Evolutionary conservation across 92 coral and sea anemone genomes (phyloP).

Genomic region (Zoanthus sociatus): DNA sequence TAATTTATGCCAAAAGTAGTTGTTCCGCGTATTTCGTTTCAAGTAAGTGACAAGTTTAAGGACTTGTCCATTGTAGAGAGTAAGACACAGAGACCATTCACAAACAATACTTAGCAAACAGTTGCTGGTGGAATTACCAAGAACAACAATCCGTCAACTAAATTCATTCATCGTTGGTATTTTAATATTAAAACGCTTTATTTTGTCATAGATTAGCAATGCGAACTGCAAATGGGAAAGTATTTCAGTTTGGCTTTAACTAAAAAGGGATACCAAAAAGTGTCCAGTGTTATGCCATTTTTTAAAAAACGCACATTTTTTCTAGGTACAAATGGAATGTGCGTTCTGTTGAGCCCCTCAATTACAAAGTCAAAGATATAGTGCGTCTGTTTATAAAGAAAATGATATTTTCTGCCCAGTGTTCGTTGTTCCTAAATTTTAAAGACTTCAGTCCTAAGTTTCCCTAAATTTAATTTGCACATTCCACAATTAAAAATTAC

Average conservation of each 20-base stretch:
- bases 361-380: too few species aligned
- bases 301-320: background rate
- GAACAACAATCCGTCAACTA: background rate
- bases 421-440: too few species aligned
- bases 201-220: background rate
- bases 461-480: too few species aligned
- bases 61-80: background rate
- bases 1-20: constrained; percentile 8
- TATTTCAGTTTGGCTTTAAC: background rate
- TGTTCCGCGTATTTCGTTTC: constrained; percentile 4
- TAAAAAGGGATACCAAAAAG: background rate
- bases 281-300: background rate
- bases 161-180: background rate
- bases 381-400: too few species aligned
- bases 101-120: constrained; percentile 28
- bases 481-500: too few species aligned
- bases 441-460: too few species aligned
- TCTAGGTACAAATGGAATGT: constrained; percentile 1
- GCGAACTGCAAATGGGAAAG: background rate
- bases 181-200: background rate
- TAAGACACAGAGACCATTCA: background rate
- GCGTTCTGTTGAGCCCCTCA: background rate
- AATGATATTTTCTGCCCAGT: background rate
- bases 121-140: constrained; percentile 10
- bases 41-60: constrained; percentile 29